Base-by-base conservation (phyloP, 2,113 vertebrate species). In the Dicaeum eximium region DNA sequence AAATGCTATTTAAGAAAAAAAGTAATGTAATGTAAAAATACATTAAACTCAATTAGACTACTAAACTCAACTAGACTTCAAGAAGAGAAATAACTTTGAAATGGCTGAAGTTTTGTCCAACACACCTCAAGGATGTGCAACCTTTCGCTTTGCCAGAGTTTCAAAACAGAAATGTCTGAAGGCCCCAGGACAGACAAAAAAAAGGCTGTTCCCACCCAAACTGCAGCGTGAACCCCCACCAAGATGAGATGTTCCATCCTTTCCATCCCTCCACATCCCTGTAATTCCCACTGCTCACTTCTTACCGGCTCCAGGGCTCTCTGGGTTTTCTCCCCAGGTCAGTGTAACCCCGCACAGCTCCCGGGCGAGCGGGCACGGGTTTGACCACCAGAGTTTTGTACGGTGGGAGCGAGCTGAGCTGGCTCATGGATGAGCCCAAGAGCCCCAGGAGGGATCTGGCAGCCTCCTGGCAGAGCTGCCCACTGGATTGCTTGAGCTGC, bases 351-450 rank as follows among this genome's bases (percentile, higher is more conserved):
- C 24, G 1, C 35, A 20, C 38, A 25, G 51, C 66, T 48, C 31
- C 37, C 2, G 4, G 42, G 10, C 4, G 15, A 86, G 44, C 0
- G 0, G 31, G 21, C 4, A 0, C 3, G 2, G 13, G 15, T 47
- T 92, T 56, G 22, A 50, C 15, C 61, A 13, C 7, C 28, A 19
- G 75, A 30, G 21, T 22, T 58, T 16, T 31, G 70, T 35, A 13
- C 61, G 33, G 20, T 42, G 65, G 8, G 31, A 85, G 16, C 0
- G 6, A 92, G 30, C 56, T 64, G 37, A 81, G 69, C 4, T 72
- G 51, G 33, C 31, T 67, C 21, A 0, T 10, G 31, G 50, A 38
- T 30, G 77, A 94, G 57, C 90, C 65, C 51, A 57, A 18, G 81
- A 62, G 51, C 19, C 33, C 53, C 79, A 33, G 62, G 80, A 86